Evolutionary conservation across 2,888 invertebrate genomes (phyloP).

Genomic region (Stenurella melanura): DNA sequence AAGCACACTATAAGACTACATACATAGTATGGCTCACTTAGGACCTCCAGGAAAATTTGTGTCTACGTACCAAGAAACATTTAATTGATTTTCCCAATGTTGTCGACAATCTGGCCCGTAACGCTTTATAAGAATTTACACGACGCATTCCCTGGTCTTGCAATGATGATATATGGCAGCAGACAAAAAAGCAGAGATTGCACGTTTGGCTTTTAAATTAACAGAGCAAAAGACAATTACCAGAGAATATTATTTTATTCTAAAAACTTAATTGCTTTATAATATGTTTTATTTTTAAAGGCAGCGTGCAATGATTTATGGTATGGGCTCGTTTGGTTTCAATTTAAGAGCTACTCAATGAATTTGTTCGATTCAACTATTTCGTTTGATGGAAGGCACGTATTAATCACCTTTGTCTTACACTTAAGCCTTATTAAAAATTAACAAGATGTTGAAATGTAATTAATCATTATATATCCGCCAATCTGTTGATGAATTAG

Average conservation of each 20-base stretch:
- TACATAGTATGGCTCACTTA: no score
- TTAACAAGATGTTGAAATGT: constrained; percentile 50
- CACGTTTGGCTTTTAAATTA: constrained; percentile 64
- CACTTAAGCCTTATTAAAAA: constrained; percentile 51
- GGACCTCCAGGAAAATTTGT: no score
- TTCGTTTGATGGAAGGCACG: constrained; percentile 28
- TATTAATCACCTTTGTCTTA: constrained; percentile 50
- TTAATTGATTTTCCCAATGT: no score
- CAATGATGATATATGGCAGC: constrained; percentile 58
- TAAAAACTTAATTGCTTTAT: constrained; percentile 67
- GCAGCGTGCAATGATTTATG: constrained; percentile 62
- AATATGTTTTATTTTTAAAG: constrained; percentile 63
- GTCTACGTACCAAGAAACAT: no score
- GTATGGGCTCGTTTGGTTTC: constrained; percentile 56
- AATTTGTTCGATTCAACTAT: constrained; percentile 44
- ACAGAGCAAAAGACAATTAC: constrained; percentile 64
- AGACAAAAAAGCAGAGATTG: constrained; percentile 55
- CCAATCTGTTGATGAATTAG: background rate
- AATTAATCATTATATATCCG: constrained; percentile 46
- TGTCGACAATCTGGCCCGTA: constrained; percentile 13
- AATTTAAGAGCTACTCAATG: constrained; percentile 50
- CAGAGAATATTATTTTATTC: constrained; percentile 64
- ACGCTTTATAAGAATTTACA: background rate
- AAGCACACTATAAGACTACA: no score
- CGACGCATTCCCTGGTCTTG: constrained; percentile 22